A percentile compares a stretch with the other conserved stretches of the same genome.
Evolutionary conservation across 1,140 invertebrate species (phyloP).

Genomic region (Melanaphis sacchari): DNA sequence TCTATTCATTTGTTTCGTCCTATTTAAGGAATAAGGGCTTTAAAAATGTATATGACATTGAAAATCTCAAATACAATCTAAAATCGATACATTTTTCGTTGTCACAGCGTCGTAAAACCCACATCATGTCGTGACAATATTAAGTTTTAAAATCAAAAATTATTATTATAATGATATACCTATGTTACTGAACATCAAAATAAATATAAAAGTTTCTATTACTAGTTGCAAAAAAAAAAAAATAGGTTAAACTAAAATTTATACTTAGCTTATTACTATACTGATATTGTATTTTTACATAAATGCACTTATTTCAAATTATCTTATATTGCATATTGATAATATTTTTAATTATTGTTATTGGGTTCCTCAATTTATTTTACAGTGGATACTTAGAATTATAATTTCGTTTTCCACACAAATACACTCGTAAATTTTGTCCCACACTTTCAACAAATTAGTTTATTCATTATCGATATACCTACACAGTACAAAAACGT

Average conservation of each 20-base stretch:
- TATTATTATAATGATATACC: not conserved
- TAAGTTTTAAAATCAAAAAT: not conserved
- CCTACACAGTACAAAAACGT: no score
- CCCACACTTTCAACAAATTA: not conserved
- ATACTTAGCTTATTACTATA: not conserved
- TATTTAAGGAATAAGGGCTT: not conserved
- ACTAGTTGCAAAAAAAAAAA: not conserved
- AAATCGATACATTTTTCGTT: not conserved
- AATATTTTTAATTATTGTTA: not conserved
- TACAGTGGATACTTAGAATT: not conserved
- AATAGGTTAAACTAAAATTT: not conserved
- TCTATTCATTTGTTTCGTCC: not conserved
- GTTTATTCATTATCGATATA: not conserved
- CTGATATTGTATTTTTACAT: not conserved
- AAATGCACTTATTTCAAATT: not conserved
- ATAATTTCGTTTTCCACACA: not conserved
- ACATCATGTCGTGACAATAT: not conserved
- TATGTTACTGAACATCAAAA: not conserved
- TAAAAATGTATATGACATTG: not conserved
- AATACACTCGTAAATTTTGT: not conserved
- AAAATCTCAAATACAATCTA: not conserved
- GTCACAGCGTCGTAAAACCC: conserved; percentile 12
- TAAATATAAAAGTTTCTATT: not conserved
- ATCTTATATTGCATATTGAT: not conserved
- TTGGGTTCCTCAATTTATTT: not conserved